These are phyloP conservation scores for Latheticus oryzae DNA, from an alignment of 2,888 invertebrate genomes.

Conservation along the genomic window DNA sequence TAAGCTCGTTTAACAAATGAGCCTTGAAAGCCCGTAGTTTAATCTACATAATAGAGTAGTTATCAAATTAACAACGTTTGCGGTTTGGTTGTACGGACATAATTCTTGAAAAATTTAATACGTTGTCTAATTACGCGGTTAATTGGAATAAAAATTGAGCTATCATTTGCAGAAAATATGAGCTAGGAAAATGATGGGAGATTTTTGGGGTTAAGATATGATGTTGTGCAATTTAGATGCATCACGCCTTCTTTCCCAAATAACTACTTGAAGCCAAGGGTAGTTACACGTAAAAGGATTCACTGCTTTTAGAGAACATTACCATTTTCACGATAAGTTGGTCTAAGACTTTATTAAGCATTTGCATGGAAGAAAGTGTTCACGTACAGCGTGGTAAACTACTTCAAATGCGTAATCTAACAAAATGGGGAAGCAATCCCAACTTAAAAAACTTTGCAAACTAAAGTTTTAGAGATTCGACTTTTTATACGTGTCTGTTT, in stretches of 20 bases:
- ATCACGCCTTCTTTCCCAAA: conserved; percentile 29
- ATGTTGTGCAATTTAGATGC: conserved; percentile 32
- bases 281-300: conserved; percentile 21
- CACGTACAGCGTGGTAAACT: too few species aligned
- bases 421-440: too few species aligned
- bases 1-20: conserved; percentile 34
- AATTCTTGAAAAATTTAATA: conserved; percentile 35
- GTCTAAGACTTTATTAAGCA: conserved; percentile 36
- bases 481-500: too few species aligned
- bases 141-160: conserved; percentile 26
- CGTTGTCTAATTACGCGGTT: conserved; percentile 29
- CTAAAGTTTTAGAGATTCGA: too few species aligned
- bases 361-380: conserved; percentile 20
- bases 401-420: too few species aligned
- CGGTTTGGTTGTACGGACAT: conserved; percentile 27
- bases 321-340: conserved; percentile 38
- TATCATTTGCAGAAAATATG: conserved; percentile 9
- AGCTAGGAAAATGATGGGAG: neutral
- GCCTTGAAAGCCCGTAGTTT: conserved; percentile 39
- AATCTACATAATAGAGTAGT: conserved; percentile 45
- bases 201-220: conserved; percentile 10
- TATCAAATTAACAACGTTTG: conserved; percentile 41
- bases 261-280: conserved; percentile 15
- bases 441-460: too few species aligned
- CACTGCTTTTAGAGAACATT: conserved; percentile 24